phyloP scores from a whole-genome alignment of 1,140 invertebrate genomes.

The Thalassaphorura encarpata region DNA sequence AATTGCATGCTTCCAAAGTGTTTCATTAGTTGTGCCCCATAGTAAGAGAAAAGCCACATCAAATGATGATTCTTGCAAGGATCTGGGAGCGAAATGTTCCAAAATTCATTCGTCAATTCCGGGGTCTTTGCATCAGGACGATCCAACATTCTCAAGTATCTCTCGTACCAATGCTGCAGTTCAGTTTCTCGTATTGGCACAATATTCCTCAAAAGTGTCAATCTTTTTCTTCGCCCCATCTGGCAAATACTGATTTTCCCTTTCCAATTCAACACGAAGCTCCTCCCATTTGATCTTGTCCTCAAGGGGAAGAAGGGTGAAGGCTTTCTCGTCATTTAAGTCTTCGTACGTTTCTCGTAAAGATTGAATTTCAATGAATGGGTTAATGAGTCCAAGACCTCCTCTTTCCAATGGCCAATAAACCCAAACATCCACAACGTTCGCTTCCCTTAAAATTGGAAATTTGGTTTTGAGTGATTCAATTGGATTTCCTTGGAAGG shows the following conservation, averaged over 20 bases:
- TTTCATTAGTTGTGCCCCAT: not conserved
- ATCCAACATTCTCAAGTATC: not conserved
- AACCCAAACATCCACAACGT: slow-evolving; percentile 17
- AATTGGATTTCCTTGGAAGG: slow-evolving; percentile 1
- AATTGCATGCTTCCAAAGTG: slow-evolving; percentile 1
- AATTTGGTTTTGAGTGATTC: slow-evolving; percentile 5
- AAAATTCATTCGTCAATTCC: not conserved
- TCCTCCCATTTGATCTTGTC: slow-evolving; percentile 5
- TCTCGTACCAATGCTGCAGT: not conserved
- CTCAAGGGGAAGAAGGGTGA: not conserved
- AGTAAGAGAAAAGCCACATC: slow-evolving; percentile 1
- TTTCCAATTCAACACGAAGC: not conserved
- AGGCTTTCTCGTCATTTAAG: slow-evolving; percentile 3
- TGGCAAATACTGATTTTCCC: too few species aligned
- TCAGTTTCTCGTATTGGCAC: too few species aligned
- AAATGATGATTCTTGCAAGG: not conserved
- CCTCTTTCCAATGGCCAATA: slow-evolving; percentile 20
- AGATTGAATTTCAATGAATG: slow-evolving; percentile 15
- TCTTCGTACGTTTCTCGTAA: slow-evolving; percentile 45
- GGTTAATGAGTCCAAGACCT: slow-evolving; percentile 14
- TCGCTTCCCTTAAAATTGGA: not conserved
- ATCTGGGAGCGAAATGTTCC: not conserved
- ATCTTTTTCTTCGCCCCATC: too few species aligned
- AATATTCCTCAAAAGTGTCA: too few species aligned
- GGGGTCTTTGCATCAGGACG: not conserved